Conservation (phyloP, 2,888 invertebrate species). For the Panzeria rudis region DNA sequence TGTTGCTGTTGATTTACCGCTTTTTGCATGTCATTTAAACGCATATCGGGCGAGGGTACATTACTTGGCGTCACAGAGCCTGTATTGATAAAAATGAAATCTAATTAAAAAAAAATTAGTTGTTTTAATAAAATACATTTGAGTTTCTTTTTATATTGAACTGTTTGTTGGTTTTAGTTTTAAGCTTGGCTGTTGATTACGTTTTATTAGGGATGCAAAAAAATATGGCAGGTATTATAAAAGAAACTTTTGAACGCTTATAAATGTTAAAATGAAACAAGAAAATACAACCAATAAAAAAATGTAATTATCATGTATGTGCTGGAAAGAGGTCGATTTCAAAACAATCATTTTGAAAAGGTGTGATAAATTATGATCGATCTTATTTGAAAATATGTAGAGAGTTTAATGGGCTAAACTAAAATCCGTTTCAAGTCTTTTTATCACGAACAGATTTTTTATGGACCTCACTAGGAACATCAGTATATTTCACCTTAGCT, state of each 20-base stretch:
- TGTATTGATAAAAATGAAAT: conserved; percentile 84
- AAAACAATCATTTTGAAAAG: too few relatives aligned
- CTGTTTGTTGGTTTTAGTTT: conserved; percentile 22
- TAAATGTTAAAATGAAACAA: conserved; percentile 8
- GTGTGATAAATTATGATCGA: too few relatives aligned
- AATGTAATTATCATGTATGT: not conserved
- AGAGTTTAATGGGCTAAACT: too few relatives aligned
- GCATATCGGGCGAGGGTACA: conserved; percentile 88
- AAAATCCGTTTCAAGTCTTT: too few relatives aligned
- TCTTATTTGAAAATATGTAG: too few relatives aligned
- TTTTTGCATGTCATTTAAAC: conserved; percentile 80
- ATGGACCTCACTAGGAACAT: too few relatives aligned
- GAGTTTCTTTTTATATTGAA: conserved; percentile 62
- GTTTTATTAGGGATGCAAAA: conserved; percentile 29
- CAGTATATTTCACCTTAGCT: too few relatives aligned
- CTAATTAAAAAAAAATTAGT: conserved; percentile 76
- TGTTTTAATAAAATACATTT: conserved; percentile 63
- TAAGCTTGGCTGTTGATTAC: not conserved
- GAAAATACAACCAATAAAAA: not conserved
- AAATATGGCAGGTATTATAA: conserved; percentile 55
- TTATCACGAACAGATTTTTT: too few relatives aligned
- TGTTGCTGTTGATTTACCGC: conserved; percentile 78
- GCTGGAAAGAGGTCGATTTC: too few relatives aligned
- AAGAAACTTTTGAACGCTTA: not conserved
- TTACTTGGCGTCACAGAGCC: conserved; percentile 94